Evolutionary conservation across 2,113 vertebrate species (phyloP).

Genomic region (Chascanopsetta lugubris): DNA sequence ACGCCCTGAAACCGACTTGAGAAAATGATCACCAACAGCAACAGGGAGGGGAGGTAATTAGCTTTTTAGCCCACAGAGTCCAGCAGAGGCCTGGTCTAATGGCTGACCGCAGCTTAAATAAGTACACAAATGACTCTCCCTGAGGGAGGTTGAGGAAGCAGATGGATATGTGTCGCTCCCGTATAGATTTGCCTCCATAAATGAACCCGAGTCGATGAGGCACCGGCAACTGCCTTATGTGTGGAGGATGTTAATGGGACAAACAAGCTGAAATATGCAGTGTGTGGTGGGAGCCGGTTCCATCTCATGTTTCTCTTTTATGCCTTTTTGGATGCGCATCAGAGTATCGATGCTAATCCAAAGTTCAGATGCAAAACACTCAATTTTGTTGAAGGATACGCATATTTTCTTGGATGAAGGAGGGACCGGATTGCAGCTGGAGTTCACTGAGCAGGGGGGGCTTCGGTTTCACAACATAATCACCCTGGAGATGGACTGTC

Average conservation of each 20-base stretch:
- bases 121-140: conserved; percentile 76
- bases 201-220: conserved; percentile 78
- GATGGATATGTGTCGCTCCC: conserved; percentile 76
- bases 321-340: conserved; percentile 67
- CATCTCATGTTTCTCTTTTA: conserved; percentile 78
- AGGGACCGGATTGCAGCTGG: conserved; percentile 66
- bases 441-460: conserved; percentile 44
- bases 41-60: conserved; percentile 61
- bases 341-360: conserved; percentile 72
- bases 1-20: conserved; percentile 48
- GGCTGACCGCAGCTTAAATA: conserved; percentile 75
- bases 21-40: conserved; percentile 45
- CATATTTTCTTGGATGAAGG: conserved; percentile 54
- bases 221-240: conserved; percentile 57
- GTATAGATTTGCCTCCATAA: conserved; percentile 81
- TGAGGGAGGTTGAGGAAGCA: conserved; percentile 61
- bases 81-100: conserved; percentile 60
- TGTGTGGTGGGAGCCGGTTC: conserved; percentile 48
- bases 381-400: conserved; percentile 67
- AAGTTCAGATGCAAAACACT: conserved; percentile 67
- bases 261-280: conserved; percentile 73
- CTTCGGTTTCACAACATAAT: conserved; percentile 60
- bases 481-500: conserved; percentile 41
- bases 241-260: conserved; percentile 76
- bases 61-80: conserved; percentile 59